phyloP scores from a whole-genome alignment of 2,797 vertebrate species.

The Austrolebias charrua region DNA sequence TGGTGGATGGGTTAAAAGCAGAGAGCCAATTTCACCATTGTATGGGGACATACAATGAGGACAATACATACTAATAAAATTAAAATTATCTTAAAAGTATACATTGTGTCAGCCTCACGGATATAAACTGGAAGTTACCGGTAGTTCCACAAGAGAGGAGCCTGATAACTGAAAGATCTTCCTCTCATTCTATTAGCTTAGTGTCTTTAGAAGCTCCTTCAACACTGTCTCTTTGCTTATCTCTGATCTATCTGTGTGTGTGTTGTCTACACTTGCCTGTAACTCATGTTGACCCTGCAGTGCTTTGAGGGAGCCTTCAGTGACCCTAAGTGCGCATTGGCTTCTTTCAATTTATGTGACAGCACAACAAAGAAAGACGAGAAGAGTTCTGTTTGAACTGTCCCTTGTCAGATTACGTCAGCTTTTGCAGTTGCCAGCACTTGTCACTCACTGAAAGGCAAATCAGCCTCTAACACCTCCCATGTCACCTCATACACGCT shows the following conservation, averaged over 20 bases:
- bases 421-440: constrained; percentile 39
- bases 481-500: constrained; percentile 42
- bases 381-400: constrained; percentile 13
- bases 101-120: too few relatives aligned
- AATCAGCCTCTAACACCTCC: constrained; percentile 40
- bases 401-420: constrained; percentile 16
- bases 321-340: constrained; percentile 8
- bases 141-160: too few relatives aligned
- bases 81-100: too few relatives aligned
- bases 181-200: background rate
- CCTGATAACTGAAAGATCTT: too few relatives aligned
- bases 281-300: constrained; percentile 41
- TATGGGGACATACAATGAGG: too few relatives aligned
- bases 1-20: too few relatives aligned
- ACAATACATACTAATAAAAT: too few relatives aligned
- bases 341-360: constrained; percentile 51
- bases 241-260: constrained; percentile 7
- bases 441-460: constrained; percentile 52
- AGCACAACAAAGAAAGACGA: constrained; percentile 21
- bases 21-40: too few relatives aligned
- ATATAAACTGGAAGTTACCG: too few relatives aligned
- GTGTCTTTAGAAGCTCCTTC: constrained; percentile 9
- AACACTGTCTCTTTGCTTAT: constrained; percentile 5
- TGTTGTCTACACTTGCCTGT: constrained; percentile 15
- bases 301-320: constrained; percentile 19